These are phyloP conservation scores for Salarias fasciatus DNA, from an alignment of 2,797 vertebrate species.

Conservation along the genomic window DNA sequence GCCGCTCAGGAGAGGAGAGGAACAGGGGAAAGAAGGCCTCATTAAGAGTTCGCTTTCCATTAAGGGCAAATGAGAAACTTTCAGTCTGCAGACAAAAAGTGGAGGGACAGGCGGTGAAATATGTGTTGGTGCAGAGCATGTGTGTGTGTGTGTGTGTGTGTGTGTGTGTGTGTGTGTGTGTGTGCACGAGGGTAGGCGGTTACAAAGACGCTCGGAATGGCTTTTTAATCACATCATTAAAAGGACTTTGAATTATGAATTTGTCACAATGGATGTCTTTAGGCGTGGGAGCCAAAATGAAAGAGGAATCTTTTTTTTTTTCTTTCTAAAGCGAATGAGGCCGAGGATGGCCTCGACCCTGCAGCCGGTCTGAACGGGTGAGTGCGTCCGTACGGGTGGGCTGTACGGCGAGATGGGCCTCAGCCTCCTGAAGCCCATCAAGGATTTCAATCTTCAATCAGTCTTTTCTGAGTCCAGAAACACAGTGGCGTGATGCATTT, in stretches of 20 bases:
- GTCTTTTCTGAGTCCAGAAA: no score
- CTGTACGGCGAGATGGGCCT: constrained; percentile 8
- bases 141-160: constrained; percentile 17
- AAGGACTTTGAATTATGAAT: constrained; percentile 79
- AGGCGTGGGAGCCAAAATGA: constrained; percentile 60
- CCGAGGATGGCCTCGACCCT: constrained; percentile 9
- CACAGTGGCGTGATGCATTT: no score
- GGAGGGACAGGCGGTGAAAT: constrained; percentile 28
- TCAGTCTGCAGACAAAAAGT: constrained; percentile 38
- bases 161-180: constrained; percentile 17
- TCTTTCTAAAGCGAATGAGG: constrained; percentile 14
- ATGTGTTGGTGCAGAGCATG: no score
- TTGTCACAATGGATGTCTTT: constrained; percentile 74
- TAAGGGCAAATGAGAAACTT: constrained; percentile 72
- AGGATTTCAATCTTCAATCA: constrained; percentile 34
- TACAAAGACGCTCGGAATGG: constrained; percentile 67
- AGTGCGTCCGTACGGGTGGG: not conserved
- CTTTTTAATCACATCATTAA: constrained; percentile 85
- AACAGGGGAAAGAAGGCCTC: constrained; percentile 38
- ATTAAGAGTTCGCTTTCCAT: constrained; percentile 72
- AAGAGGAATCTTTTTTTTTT: constrained; percentile 29
- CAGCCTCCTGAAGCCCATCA: constrained; percentile 44
- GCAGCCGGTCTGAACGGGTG: not conserved
- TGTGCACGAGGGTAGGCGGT: constrained; percentile 15
- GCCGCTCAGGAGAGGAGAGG: constrained; percentile 10